Evolutionary conservation across 2,888 invertebrate species (phyloP), one percentile per base, ranked within the genome.

Genomic region (Lagria hirta): DNA sequence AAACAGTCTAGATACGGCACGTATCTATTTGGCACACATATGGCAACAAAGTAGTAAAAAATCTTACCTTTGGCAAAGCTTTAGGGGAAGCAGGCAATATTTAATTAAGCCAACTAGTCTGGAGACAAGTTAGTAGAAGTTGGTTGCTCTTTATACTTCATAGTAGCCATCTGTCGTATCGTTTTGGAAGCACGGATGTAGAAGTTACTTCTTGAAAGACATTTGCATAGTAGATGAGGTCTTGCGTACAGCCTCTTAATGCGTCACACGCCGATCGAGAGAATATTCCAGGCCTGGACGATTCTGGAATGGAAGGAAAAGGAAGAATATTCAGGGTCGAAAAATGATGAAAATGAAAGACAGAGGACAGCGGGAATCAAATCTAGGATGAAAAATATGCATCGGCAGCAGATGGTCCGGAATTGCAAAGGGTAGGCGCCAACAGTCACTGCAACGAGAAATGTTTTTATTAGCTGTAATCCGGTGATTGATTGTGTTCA

Each of bases 131-230:
- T 64, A 18, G n/a, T 21, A 30, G 23, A 38, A 38, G 38, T 38
- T 38, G 23, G 60, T 59, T 62, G 71, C 72, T 75, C 74, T 75
- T 75, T 75, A 75, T 75, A 75, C 75, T 75, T 75, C 75, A 75
- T 75, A 73, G 72, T 72, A 68, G 70, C 73, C 76, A 76, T 75
- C 75, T 76, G 76, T 59, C 56, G 72, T 74, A 62, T 59, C 60
- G 59, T n/a, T n/a, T n/a, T n/a, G n/a, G n/a, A n/a, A n/a, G n/a
- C n/a, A n/a, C n/a, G n/a, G 55, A 58, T 40, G 58, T 58, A 57
- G 60, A 64, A 62, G 62, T 63, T 68, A 70, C 68, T 70, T 70
- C 68, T 66, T 61, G 57, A 60, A 66, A 68, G 61, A 62, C 67
- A 70, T 71, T 71, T 70, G 69, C 71, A 71, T 71, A 66, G 66